Conservation (phyloP, 2,797 vertebrate genomes). For the Acridotheres tristis region DNA sequence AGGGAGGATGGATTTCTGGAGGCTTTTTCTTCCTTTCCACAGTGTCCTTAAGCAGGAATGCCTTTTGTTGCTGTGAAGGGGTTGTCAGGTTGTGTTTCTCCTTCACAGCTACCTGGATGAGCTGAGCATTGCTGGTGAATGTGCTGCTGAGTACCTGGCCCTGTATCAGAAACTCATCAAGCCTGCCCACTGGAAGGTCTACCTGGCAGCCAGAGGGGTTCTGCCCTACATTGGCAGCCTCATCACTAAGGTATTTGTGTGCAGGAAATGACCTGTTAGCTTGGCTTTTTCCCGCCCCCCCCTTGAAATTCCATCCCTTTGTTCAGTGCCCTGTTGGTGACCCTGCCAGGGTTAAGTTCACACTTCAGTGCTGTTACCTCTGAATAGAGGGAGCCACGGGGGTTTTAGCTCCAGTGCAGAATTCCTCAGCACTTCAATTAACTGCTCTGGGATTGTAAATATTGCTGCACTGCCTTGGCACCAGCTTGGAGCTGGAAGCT, state of each 20-base stretch:
- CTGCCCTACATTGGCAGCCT: constrained; percentile 96
- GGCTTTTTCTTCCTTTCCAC: neutral
- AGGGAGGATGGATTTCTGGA: neutral
- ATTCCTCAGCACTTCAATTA: neutral
- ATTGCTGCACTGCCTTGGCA: neutral
- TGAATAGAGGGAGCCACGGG: neutral
- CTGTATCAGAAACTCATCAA: constrained; percentile 98
- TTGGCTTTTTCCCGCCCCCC: neutral
- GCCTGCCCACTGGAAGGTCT: constrained; percentile 97
- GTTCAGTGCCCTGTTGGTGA: neutral
- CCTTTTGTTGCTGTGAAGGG: neutral
- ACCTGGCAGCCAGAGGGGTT: constrained; percentile 94
- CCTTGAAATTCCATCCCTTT: neutral
- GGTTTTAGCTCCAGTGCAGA: neutral
- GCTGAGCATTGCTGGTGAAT: constrained; percentile 93
- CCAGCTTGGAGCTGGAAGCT: neutral
- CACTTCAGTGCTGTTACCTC: neutral
- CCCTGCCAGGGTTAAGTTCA: neutral
- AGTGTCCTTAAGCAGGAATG: neutral
- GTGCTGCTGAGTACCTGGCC: constrained; percentile 93
- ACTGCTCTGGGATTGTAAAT: neutral
- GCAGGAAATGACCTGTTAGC: neutral
- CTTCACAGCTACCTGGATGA: constrained; percentile 92
- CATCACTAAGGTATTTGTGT: constrained; percentile 90
- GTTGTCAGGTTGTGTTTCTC: neutral